Evolutionary conservation across 2,113 vertebrate species (phyloP).

Genomic region (Zosterops pallidus): DNA sequence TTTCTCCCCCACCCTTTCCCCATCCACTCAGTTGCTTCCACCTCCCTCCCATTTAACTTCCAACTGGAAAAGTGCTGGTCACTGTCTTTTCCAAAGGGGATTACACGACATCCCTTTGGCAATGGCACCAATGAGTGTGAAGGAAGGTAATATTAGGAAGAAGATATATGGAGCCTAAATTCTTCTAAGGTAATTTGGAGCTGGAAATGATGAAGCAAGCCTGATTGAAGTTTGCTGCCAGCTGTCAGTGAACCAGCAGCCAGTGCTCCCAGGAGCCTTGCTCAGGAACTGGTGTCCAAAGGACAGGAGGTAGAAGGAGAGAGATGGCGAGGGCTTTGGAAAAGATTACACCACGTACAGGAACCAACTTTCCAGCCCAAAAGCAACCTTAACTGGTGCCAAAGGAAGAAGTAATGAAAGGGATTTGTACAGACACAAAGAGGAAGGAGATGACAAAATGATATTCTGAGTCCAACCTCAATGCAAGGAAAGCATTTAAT

Average conservation of each 20-base stretch:
- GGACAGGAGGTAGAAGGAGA: background rate
- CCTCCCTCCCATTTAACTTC: background rate
- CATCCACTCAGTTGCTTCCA: background rate
- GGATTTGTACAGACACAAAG: background rate
- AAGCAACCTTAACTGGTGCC: background rate
- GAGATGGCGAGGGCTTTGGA: background rate
- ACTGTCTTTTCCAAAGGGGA: background rate
- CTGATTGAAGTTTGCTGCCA: background rate
- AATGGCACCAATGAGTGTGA: background rate
- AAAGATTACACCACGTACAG: slow-evolving; percentile 16
- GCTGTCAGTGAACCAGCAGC: background rate
- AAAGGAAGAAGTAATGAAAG: slow-evolving; percentile 33
- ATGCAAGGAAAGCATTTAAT: background rate
- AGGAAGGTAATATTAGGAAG: background rate
- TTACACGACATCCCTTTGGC: background rate
- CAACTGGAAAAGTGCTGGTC: background rate
- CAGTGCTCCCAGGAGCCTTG: background rate
- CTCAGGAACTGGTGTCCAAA: background rate
- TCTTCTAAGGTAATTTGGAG: background rate
- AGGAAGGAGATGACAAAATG: background rate
- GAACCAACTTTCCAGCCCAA: background rate
- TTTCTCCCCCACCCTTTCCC: background rate
- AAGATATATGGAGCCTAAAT: background rate
- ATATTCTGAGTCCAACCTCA: background rate
- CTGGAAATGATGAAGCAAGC: slow-evolving; percentile 6